These are phyloP conservation scores for Aspidoscelis tigris DNA, from an alignment of 2,113 vertebrate species.

Conservation along the genomic window DNA sequence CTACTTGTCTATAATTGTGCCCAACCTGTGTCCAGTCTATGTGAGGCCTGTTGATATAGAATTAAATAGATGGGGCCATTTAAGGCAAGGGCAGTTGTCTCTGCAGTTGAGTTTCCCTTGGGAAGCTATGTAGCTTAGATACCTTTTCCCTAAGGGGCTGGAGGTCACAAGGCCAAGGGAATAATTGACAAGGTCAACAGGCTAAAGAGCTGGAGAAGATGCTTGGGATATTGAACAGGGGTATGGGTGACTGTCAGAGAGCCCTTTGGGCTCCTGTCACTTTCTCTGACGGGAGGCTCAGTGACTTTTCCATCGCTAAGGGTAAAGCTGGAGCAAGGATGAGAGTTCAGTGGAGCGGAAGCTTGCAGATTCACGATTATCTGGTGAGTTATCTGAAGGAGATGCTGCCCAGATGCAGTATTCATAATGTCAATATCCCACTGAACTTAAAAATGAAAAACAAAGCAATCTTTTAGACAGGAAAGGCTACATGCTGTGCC, in stretches of 20 bases:
- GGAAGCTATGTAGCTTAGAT: not conserved
- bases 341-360: not conserved
- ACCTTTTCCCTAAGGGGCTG: not conserved
- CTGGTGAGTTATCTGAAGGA: not conserved
- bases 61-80: not conserved
- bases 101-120: not conserved
- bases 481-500: not conserved
- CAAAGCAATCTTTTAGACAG: not conserved
- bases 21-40: not conserved
- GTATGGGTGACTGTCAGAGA: not conserved
- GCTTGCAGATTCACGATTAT: not conserved
- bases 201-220: slow-evolving; percentile 24
- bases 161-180: slow-evolving; percentile 29
- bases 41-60: not conserved
- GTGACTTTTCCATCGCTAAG: not conserved
- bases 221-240: slow-evolving; percentile 23
- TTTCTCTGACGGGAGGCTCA: slow-evolving; percentile 21
- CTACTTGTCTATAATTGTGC: not conserved
- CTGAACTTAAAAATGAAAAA: not conserved
- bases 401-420: not conserved
- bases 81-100: not conserved
- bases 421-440: not conserved
- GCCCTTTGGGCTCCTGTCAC: slow-evolving; percentile 21
- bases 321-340: not conserved
- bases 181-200: slow-evolving; percentile 41